Percentiles rank a stretch among this genome's conserved stretches.
Conservation (phyloP, 2,888 invertebrate genomes). For the Scrobipalpa costella region DNA sequence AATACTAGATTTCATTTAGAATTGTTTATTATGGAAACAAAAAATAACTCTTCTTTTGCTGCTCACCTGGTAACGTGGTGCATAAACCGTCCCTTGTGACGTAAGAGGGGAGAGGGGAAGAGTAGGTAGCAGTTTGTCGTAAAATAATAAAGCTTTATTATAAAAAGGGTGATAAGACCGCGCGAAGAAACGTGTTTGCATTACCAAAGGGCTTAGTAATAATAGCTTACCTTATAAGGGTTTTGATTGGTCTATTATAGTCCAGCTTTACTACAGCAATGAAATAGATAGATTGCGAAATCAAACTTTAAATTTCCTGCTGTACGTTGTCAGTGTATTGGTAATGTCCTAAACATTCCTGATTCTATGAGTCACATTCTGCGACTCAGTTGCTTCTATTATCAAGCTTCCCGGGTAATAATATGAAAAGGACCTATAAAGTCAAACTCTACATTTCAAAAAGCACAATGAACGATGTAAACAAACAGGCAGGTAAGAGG, state of each 20-base stretch:
- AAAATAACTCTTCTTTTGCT: no score
- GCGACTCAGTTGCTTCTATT: no score
- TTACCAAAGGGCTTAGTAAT: background rate
- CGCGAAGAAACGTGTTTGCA: conserved; percentile 23
- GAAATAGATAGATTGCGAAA: no score
- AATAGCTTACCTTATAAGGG: conserved; percentile 12
- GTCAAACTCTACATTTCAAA: background rate
- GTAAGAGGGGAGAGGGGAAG: background rate
- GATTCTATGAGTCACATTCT: no score
- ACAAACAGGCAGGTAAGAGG: background rate
- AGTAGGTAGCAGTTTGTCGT: conserved; percentile 30
- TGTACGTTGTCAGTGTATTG: no score
- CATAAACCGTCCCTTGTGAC: background rate
- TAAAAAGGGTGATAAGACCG: conserved; percentile 34
- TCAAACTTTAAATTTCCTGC: no score
- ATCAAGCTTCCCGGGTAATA: no score
- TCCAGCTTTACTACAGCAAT: no score
- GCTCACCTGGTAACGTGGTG: background rate
- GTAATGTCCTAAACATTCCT: no score
- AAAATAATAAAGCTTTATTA: conserved; percentile 41
- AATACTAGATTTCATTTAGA: background rate
- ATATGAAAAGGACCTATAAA: no score
- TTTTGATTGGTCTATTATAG: background rate
- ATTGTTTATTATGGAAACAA: no score
- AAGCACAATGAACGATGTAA: conserved; percentile 5